phyloP scores from a whole-genome alignment of 2,888 invertebrate genomes.

The Drosophila multiciliata region DNA sequence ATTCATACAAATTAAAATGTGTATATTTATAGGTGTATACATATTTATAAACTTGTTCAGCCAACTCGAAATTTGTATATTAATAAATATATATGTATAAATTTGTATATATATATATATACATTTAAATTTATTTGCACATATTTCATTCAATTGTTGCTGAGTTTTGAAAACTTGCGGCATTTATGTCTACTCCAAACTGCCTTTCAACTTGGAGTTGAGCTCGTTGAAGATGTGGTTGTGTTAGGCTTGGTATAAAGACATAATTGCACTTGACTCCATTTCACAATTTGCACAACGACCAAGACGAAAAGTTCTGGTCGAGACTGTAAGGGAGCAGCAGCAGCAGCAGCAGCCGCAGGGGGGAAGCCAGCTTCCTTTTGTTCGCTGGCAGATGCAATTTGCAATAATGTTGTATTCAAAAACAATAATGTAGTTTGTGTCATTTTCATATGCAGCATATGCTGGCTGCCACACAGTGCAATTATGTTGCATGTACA shows the following conservation, averaged over 20 bases:
- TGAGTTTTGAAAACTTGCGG: neutral
- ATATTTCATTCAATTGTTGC: neutral
- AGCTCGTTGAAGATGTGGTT: slow-evolving; percentile 5
- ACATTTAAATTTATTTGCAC: neutral
- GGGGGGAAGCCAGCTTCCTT: no score
- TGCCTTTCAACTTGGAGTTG: neutral
- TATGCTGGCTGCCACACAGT: slow-evolving; percentile 31
- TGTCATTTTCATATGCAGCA: slow-evolving; percentile 48
- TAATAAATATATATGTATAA: neutral
- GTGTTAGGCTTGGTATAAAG: slow-evolving; percentile 25
- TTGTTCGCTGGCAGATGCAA: slow-evolving; percentile 10
- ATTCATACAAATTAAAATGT: neutral
- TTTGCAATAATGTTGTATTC: slow-evolving; percentile 38
- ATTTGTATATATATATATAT: neutral
- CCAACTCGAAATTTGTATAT: neutral
- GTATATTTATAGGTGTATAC: neutral
- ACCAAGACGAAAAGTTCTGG: slow-evolving; percentile 2
- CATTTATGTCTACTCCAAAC: neutral
- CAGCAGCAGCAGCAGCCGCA: neutral
- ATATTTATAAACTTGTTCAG: neutral
- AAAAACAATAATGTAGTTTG: slow-evolving; percentile 62
- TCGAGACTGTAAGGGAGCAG: neutral
- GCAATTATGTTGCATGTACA: slow-evolving; percentile 57
- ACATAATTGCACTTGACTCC: slow-evolving; percentile 62
- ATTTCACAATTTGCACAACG: slow-evolving; percentile 39